Evolutionary conservation across 2,797 vertebrate genomes (phyloP), one percentile per base, ranked within the genome.

Genomic region (Hippoglossus hippoglossus): DNA sequence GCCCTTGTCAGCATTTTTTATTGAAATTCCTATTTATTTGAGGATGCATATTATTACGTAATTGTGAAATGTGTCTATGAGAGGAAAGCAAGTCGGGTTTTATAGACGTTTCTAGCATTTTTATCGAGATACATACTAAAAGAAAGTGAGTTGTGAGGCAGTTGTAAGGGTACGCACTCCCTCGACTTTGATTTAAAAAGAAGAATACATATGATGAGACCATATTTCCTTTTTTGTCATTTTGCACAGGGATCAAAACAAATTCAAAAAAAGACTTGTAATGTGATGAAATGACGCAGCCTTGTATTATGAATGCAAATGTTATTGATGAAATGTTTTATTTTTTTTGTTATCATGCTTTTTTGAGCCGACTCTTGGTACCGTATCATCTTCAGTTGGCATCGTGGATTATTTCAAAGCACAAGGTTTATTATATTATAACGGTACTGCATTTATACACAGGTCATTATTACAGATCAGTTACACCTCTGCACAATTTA

Each of bases 11-110:
- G 19, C 25, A 1, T 52, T 46, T 83, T 41, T 3, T 41, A 11
- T 2, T 44, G 53, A 67, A 65, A 77, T 75, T 83, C 52, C 50
- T 91, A 92, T 93, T 93, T 93, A 93, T 93, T 91, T 86, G 47
- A 86, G 71, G 61, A 74, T 52, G 51, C 71, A 55, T 86, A 81
- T 76, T 80, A 68, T 79, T 68, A 71, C 84, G 79, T 81, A 77
- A 73, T 75, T 84, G 86, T 90, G 72, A 88, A 67, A 78, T 63
- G 55, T 66, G 80, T 87, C 58, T 81, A 73, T 81, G 68, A 86
- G 52, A 81, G 68, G 56, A 70, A 66, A 62, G 67, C 54, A 16
- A 66, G 58, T 64, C 77, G 56, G 50, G 62, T 83, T 90, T 85
- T 84, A 65, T 87, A 79, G 79, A 57, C 6, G 71, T 87, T 86